phyloP scores from a whole-genome alignment of 1,140 invertebrate genomes.

The Trichoplusia ni region DNA sequence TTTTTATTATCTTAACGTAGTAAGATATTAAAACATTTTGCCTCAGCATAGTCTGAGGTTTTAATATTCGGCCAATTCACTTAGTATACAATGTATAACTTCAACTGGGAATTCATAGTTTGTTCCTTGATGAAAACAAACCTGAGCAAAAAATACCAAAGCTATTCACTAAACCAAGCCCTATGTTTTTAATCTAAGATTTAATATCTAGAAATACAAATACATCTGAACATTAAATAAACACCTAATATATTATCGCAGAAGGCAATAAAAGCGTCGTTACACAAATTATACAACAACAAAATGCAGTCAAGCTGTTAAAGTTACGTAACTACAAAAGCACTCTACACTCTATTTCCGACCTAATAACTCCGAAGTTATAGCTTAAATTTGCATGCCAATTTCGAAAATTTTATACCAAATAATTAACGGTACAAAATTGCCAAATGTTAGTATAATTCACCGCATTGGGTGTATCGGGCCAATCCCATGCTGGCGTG shows the following conservation, averaged over 20 bases:
- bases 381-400: background rate
- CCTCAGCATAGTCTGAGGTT: too few species aligned
- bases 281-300: constrained; percentile 16
- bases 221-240: background rate
- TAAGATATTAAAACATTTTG: too few species aligned
- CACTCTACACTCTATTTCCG: constrained; percentile 5
- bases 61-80: too few species aligned
- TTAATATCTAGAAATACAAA: background rate
- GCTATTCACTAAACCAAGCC: too few species aligned
- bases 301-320: constrained; percentile 14
- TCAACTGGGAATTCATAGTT: too few species aligned
- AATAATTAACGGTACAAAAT: constrained; percentile 27
- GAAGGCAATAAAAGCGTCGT: constrained; percentile 9
- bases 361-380: constrained; percentile 3
- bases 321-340: background rate
- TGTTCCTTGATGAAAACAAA: too few species aligned
- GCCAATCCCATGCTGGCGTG: constrained; percentile 11
- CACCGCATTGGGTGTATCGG: constrained; percentile 17
- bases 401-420: constrained; percentile 12
- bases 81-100: too few species aligned
- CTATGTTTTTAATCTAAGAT: background rate
- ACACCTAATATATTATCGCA: constrained; percentile 6
- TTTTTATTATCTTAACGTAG: too few species aligned
- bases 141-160: too few species aligned
- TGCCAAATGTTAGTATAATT: constrained; percentile 25